Evolutionary conservation across 2,888 invertebrate genomes (phyloP).

Genomic region (Ophion slaviceki): DNA sequence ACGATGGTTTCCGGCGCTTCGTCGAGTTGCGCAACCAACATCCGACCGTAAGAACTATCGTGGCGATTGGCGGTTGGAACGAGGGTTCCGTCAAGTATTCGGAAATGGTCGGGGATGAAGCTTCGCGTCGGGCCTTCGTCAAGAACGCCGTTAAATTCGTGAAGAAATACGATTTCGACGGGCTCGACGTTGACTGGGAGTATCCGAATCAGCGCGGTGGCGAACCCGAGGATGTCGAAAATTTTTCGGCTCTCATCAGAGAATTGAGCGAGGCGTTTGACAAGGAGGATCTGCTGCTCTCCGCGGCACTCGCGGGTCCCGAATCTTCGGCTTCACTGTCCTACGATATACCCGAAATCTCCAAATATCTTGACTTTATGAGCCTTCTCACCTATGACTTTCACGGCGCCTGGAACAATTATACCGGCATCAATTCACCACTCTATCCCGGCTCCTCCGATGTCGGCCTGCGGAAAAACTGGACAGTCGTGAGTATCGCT

Average conservation of each 20-base stretch:
- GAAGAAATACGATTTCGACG: constrained; percentile 86
- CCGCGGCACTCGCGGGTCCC: constrained; percentile 85
- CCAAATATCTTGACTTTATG: constrained; percentile 87
- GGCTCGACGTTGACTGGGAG: constrained; percentile 90
- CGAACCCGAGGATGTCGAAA: constrained; percentile 82
- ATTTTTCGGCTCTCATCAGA: constrained; percentile 85
- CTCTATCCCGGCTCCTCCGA: constrained; percentile 83
- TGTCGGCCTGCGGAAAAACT: constrained; percentile 70
- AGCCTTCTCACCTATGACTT: constrained; percentile 91
- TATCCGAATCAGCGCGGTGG: constrained; percentile 87
- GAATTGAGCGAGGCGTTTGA: constrained; percentile 86
- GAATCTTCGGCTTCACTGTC: constrained; percentile 84
- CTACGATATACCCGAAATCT: constrained; percentile 86
- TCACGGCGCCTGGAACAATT: constrained; percentile 88
- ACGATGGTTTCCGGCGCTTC: constrained; percentile 85
- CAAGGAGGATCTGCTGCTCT: constrained; percentile 80
- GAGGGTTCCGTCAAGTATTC: constrained; percentile 88
- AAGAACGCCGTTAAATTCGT: constrained; percentile 85
- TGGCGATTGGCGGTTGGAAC: constrained; percentile 90
- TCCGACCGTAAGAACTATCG: constrained; percentile 85
- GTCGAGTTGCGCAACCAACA: constrained; percentile 85
- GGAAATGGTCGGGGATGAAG: constrained; percentile 84
- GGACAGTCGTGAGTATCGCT: constrained; percentile 84
- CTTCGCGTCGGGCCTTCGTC: constrained; percentile 85
- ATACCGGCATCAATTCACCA: constrained; percentile 89